Evolutionary conservation across 1,140 invertebrate species (phyloP).

Genomic region (Hermatobates lingyangjiaoensis): DNA sequence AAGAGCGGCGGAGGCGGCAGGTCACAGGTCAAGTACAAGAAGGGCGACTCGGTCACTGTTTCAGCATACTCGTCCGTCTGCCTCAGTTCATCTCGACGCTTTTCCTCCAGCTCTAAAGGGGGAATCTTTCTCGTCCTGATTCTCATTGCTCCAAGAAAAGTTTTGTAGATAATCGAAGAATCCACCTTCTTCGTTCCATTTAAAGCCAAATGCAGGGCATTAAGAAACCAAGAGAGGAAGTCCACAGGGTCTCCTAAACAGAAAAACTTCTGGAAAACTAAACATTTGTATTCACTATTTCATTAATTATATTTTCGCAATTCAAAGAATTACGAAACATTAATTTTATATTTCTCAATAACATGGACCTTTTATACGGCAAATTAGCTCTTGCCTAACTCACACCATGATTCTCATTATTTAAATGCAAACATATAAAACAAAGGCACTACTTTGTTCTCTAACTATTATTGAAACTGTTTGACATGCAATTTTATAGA

Average conservation of each 20-base stretch:
- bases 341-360: no score
- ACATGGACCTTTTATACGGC: no score
- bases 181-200: constrained; percentile 68
- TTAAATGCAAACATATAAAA: no score
- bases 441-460: no score
- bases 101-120: constrained; percentile 79
- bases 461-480: no score
- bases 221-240: constrained; percentile 91
- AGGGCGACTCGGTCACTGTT: constrained; percentile 70
- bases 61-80: constrained; percentile 75
- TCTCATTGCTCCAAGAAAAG: constrained; percentile 87
- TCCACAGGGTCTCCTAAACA: constrained; percentile 82
- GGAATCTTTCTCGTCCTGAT: constrained; percentile 88
- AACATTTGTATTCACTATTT: neutral
- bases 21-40: constrained; percentile 91
- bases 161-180: constrained; percentile 85
- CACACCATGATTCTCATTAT: no score
- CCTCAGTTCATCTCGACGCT: constrained; percentile 49
- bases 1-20: constrained; percentile 89
- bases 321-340: no score
- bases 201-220: constrained; percentile 75
- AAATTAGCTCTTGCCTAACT: no score
- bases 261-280: constrained; percentile 16
- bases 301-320: no score
- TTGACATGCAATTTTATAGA: no score